Conservation (phyloP, 2,113 vertebrate genomes). For the Patagioenas fasciata region DNA sequence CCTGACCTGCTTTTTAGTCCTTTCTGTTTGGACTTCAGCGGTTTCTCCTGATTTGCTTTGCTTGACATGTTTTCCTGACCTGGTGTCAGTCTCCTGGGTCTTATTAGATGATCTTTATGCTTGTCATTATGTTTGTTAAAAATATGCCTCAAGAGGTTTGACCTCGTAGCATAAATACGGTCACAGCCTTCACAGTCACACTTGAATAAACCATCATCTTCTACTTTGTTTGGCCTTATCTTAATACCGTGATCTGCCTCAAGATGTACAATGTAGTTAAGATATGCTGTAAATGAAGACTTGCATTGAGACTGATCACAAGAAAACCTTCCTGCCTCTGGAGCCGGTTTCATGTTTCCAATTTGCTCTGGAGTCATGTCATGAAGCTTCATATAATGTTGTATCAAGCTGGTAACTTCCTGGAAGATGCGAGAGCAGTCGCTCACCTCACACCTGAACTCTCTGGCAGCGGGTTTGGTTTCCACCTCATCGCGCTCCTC, state of each 20-base stretch:
- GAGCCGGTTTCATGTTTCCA: constrained; percentile 76
- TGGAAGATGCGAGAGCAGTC: constrained; percentile 95
- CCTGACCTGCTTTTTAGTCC: constrained; percentile 77
- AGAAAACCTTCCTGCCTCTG: constrained; percentile 82
- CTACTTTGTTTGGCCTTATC: constrained; percentile 73
- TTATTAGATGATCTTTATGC: constrained; percentile 87
- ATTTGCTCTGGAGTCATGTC: constrained; percentile 87
- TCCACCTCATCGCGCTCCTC: constrained; percentile 70
- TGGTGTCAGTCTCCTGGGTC: constrained; percentile 79
- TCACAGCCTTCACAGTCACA: constrained; percentile 95
- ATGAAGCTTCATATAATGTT: constrained; percentile 93
- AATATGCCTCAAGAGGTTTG: constrained; percentile 91
- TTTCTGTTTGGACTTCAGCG: constrained; percentile 75
- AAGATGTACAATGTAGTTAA: constrained; percentile 87
- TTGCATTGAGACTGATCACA: constrained; percentile 90
- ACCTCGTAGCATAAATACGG: constrained; percentile 91
- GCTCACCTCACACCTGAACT: constrained; percentile 91
- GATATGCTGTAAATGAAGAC: constrained; percentile 81
- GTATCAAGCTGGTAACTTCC: constrained; percentile 86
- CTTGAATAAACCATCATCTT: constrained; percentile 83
- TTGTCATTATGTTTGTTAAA: constrained; percentile 94
- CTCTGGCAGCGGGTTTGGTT: constrained; percentile 72
- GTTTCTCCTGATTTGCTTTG: constrained; percentile 81
- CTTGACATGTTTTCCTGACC: constrained; percentile 81
- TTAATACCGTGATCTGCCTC: constrained; percentile 85